Evolutionary conservation across 2,888 invertebrate genomes (phyloP).

Genomic region (Spatulosminthurus flaviceps): DNA sequence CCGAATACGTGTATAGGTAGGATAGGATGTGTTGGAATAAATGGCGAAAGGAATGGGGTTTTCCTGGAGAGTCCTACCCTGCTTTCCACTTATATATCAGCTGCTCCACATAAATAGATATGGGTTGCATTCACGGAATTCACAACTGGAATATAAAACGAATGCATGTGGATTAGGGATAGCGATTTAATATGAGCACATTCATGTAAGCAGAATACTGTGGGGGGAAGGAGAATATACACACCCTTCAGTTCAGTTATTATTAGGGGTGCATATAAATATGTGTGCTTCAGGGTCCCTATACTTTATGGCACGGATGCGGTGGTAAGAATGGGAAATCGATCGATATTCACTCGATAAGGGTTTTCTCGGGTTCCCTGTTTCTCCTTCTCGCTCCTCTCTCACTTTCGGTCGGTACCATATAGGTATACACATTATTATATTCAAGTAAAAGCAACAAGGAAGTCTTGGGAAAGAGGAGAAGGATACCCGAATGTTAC

Average conservation of each 20-base stretch:
- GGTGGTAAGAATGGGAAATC: constrained; percentile 30
- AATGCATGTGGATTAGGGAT: too few relatives aligned
- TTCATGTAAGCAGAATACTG: background rate
- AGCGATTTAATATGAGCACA: too few relatives aligned
- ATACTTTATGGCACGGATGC: constrained; percentile 31
- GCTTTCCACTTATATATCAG: too few relatives aligned
- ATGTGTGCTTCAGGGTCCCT: background rate
- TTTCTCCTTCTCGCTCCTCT: background rate
- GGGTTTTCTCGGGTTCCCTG: constrained; percentile 32
- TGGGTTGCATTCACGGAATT: too few relatives aligned
- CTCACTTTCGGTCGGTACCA: background rate
- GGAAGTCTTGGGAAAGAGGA: background rate
- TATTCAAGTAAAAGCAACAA: background rate
- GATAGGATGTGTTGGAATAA: too few relatives aligned
- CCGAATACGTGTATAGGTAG: too few relatives aligned
- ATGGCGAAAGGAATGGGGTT: too few relatives aligned
- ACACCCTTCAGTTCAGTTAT: background rate
- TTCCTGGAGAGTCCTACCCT: too few relatives aligned
- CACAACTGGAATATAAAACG: too few relatives aligned
- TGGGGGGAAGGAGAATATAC: background rate
- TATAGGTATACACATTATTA: background rate
- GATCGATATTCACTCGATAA: constrained; percentile 42
- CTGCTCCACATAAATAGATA: too few relatives aligned
- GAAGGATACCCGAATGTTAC: constrained; percentile 16
- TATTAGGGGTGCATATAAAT: background rate